A percentile compares a stretch with the other conserved stretches of the same genome.
Evolutionary conservation across 2,888 invertebrate species (phyloP).

Genomic region (Conchocele bisecta): DNA sequence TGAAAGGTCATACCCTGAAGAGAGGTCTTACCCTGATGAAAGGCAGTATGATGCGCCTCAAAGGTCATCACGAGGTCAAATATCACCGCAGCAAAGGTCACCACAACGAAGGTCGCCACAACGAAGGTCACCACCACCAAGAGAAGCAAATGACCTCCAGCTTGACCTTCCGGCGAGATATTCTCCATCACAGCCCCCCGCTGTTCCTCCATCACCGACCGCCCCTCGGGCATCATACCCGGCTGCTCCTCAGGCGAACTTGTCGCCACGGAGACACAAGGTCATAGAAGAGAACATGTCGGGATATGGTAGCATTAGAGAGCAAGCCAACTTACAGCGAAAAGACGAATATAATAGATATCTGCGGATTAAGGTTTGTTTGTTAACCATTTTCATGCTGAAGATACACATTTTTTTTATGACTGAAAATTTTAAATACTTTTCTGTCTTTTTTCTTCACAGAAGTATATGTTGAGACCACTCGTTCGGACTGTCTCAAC

Average conservation of each 20-base stretch:
- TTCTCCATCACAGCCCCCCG: not conserved
- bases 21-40: too few species aligned
- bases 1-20: too few species aligned
- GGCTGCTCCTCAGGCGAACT: not conserved
- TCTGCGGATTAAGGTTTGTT: constrained; percentile 46
- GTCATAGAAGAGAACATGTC: not conserved
- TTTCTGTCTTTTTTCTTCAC: too few species aligned
- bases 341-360: constrained; percentile 45
- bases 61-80: too few species aligned
- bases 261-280: constrained; percentile 34
- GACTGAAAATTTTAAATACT: too few species aligned
- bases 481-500: too few species aligned
- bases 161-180: not conserved
- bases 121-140: not conserved
- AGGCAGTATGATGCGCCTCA: too few species aligned
- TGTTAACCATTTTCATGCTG: too few species aligned
- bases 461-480: too few species aligned
- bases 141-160: not conserved
- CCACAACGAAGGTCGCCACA: constrained; percentile 3
- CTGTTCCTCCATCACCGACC: too few species aligned
- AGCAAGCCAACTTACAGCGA: constrained; percentile 33
- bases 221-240: too few species aligned
- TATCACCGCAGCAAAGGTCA: not conserved
- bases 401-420: too few species aligned
- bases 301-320: constrained; percentile 10